Base-by-base conservation (phyloP, 1,140 invertebrate genomes). In the Megathymus violae region DNA sequence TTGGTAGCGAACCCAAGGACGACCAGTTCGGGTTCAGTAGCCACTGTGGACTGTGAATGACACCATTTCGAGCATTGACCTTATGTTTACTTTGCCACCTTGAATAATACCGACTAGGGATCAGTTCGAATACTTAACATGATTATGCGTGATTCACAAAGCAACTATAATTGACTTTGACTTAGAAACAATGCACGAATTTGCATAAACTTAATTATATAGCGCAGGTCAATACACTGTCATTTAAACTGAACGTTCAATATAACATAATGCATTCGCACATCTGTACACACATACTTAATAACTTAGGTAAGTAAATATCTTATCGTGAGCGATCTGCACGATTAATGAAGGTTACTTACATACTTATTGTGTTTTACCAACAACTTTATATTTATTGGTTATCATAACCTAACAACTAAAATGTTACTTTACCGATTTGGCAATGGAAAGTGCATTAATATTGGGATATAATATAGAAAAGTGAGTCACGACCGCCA, bases 41-140 rank as follows among this genome's bases (percentile, higher is more conserved):
- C 80, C 82, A 82, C 79, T 79, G 83, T 83, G 74, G 73, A 76
- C 85, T 72, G 88, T 88, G 85, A 88, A 87, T 71, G 86, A 88
- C 86, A 90, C 80, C 80, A 89, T 82, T 85, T 80, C 72, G 88
- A 78, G 58, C 86, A 67, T 88, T 89, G 86, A 90, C 88, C 86
- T 82, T 77, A 64, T 70, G 69, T 75, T 90, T 88, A 84, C 85
- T 88, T 84, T 75, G 80, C 72, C 66, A 71, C 60, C 74, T 67
- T 63, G 71, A 84, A 78, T 76, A 76, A 75, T 79, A 82, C n/a
- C 60, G 48, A 71, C 64, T 71, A 64, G 74, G 69, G 70, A 78
- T 82, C 67, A 69, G 60, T 69, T 70, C 60, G 70, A 72, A 74
- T 73, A 71, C 64, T 46, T 67, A 74, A 50, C 44, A 46, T 7